Conservation (phyloP, 2,113 vertebrate genomes). For the Sinocyclocheilus grahami region DNA sequence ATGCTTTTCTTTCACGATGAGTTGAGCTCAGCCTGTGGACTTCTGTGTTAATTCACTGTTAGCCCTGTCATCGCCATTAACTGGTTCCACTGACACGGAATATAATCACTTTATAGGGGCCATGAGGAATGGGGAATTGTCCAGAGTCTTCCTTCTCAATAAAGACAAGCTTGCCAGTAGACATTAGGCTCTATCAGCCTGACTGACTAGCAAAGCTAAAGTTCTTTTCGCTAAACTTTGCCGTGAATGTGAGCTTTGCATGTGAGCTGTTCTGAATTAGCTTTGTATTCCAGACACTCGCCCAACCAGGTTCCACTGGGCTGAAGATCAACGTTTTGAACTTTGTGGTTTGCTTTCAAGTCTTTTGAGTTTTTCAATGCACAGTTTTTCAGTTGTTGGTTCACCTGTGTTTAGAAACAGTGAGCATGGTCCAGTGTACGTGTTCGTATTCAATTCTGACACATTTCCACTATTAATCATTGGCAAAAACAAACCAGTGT, state of each 20-base stretch:
- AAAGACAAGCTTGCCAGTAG: constrained; percentile 41
- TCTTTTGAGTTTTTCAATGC: constrained; percentile 25
- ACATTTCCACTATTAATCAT: background rate
- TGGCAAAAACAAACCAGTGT: constrained; percentile 2
- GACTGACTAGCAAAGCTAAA: constrained; percentile 32
- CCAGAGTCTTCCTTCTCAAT: constrained; percentile 24
- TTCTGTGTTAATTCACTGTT: constrained; percentile 32
- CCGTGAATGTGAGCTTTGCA: background rate
- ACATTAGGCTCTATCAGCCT: constrained; percentile 37
- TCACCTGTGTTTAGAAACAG: constrained; percentile 4
- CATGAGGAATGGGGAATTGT: constrained; percentile 34
- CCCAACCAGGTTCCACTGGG: background rate
- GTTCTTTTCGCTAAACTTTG: constrained; percentile 1
- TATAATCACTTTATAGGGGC: constrained; percentile 42
- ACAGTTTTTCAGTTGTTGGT: constrained; percentile 11
- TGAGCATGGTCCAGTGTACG: background rate
- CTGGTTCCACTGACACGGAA: constrained; percentile 43
- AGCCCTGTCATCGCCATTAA: constrained; percentile 52
- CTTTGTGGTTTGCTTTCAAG: constrained; percentile 33
- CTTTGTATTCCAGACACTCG: constrained; percentile 1
- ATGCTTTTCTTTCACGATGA: constrained; percentile 17
- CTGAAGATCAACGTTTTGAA: constrained; percentile 28
- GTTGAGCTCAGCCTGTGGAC: constrained; percentile 16
- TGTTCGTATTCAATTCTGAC: background rate
- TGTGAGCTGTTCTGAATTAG: constrained; percentile 15